Evolutionary conservation across 2,888 invertebrate genomes (phyloP).

Genomic region (Campoplex nolae): DNA sequence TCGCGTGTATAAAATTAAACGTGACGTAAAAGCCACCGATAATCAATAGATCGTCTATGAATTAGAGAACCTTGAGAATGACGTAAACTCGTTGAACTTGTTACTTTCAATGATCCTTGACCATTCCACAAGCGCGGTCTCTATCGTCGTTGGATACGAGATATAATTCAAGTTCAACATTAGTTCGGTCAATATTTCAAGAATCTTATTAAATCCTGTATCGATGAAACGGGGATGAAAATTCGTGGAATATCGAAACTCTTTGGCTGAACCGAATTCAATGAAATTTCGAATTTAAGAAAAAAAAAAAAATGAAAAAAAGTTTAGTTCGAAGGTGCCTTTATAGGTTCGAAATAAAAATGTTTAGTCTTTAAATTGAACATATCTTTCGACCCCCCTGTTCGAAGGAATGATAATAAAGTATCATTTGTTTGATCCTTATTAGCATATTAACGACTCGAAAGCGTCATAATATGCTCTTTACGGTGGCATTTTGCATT

Average conservation of each 20-base stretch:
- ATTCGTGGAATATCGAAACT: too few relatives aligned
- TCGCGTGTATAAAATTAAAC: background rate
- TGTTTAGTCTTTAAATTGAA: background rate
- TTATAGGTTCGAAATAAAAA: too few relatives aligned
- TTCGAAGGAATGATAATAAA: too few relatives aligned
- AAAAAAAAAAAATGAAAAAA: too few relatives aligned
- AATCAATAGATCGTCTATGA: conserved; percentile 57
- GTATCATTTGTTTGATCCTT: background rate
- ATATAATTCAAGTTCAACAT: background rate
- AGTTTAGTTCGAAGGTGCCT: too few relatives aligned
- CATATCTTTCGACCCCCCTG: background rate
- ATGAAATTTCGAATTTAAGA: too few relatives aligned
- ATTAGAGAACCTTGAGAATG: conserved; percentile 45
- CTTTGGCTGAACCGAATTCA: too few relatives aligned
- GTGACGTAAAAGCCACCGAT: conserved; percentile 42
- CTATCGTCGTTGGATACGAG: background rate
- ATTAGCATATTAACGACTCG: background rate
- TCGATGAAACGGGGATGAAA: background rate
- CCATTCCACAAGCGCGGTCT: background rate
- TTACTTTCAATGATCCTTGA: conserved; percentile 33
- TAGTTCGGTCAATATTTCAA: background rate
- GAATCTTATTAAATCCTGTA: background rate
- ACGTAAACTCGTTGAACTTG: conserved; percentile 56
- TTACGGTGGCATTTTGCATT: background rate
- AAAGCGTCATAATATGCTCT: background rate